Conservation (phyloP, 2,113 vertebrate genomes). For the Willisornis vidua region DNA sequence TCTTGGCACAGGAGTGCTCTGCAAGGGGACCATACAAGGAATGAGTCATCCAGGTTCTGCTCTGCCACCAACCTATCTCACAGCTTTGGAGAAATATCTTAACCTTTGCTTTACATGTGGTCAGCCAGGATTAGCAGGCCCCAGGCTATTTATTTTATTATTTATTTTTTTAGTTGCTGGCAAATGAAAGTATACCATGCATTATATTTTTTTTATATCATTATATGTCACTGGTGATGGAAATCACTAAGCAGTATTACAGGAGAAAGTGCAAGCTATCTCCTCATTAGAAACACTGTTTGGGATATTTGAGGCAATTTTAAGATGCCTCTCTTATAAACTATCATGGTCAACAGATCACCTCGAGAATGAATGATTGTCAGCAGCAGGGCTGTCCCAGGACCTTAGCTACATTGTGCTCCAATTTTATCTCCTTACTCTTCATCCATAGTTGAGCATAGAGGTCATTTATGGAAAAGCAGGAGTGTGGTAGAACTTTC, state of each 20-base stretch:
- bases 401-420: background rate
- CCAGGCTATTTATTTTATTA: too few relatives aligned
- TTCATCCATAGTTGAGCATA: background rate
- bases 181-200: background rate
- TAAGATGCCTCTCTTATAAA: background rate
- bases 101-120: background rate
- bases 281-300: background rate
- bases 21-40: background rate
- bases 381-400: background rate
- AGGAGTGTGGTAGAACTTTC: background rate
- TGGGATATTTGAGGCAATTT: background rate
- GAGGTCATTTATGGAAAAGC: background rate
- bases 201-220: background rate
- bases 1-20: fast-evolving
- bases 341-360: background rate
- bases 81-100: background rate
- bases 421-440: background rate
- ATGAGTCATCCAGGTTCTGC: background rate
- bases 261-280: background rate
- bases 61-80: background rate
- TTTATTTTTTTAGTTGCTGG: background rate
- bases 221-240: background rate
- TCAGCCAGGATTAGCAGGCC: background rate
- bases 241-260: background rate
- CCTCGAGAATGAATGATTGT: background rate